phyloP scores from a whole-genome alignment of 2,113 vertebrate genomes.

The Ondatra zibethicus region DNA sequence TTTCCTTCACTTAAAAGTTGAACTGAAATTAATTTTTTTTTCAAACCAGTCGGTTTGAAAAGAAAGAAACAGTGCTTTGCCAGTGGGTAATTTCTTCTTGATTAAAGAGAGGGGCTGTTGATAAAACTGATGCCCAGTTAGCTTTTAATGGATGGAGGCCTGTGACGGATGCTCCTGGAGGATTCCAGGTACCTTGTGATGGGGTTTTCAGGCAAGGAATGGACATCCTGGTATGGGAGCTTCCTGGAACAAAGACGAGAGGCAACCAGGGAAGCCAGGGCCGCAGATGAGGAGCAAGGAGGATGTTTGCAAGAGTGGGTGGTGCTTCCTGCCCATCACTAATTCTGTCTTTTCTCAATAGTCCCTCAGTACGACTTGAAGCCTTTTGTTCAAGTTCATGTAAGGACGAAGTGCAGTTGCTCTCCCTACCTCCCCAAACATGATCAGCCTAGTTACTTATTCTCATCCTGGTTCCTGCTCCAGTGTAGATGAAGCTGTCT shows the following conservation, averaged over 20 bases:
- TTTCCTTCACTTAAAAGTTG: constrained; percentile 43
- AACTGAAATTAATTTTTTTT: constrained; percentile 62
- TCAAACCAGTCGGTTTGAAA: constrained; percentile 20
- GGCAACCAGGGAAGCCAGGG: accelerated
- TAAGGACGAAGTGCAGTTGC: background rate
- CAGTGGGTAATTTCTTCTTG: constrained; percentile 52
- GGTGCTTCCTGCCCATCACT: background rate
- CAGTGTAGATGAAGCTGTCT: too few relatives aligned
- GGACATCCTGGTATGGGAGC: background rate
- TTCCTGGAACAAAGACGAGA: background rate
- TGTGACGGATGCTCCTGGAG: constrained; percentile 15
- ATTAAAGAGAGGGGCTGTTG: constrained; percentile 38
- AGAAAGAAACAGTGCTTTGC: constrained; percentile 21
- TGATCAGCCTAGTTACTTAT: too few relatives aligned
- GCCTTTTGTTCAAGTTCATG: background rate
- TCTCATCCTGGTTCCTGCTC: background rate
- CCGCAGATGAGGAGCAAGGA: background rate
- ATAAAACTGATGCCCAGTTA: constrained; percentile 20
- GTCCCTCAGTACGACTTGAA: background rate
- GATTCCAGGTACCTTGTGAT: accelerated
- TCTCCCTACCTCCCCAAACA: background rate
- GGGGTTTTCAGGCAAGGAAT: constrained; percentile 32
- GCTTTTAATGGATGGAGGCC: background rate
- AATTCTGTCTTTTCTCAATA: background rate
- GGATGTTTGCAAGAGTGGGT: too few relatives aligned